Conservation (phyloP, 2,113 vertebrate species). For the Acanthisitta chloris region DNA sequence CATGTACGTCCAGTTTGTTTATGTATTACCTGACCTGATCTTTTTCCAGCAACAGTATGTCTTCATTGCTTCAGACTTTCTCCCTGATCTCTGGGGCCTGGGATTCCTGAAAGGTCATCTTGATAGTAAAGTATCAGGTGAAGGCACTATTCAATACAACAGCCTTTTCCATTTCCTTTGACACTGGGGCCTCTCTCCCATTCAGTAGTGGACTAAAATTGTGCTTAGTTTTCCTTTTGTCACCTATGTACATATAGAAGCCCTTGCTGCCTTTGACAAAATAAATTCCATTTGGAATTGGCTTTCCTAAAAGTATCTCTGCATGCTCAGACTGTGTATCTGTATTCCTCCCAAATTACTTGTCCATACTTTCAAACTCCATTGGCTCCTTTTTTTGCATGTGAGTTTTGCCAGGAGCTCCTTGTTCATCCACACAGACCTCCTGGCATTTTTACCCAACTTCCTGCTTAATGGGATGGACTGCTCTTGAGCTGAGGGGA, state of each 20-base stretch:
- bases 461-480: background rate
- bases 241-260: background rate
- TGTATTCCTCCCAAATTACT: background rate
- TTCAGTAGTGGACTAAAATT: background rate
- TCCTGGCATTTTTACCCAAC: background rate
- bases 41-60: fast-evolving
- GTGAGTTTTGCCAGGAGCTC: background rate
- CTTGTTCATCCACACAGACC: background rate
- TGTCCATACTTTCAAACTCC: background rate
- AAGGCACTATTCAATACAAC: background rate
- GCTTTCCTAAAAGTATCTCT: background rate
- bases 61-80: background rate
- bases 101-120: background rate
- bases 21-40: background rate
- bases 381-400: no score
- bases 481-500: background rate
- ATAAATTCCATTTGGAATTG: background rate
- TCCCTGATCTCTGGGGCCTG: background rate
- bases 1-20: background rate
- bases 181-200: fast-evolving
- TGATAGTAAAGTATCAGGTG: background rate
- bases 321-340: background rate
- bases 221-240: background rate
- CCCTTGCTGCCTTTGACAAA: background rate
- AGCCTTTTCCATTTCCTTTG: background rate